Evolutionary conservation across 2,113 vertebrate genomes (phyloP), one percentile per base, ranked within the genome.

Genomic region (Platanista minor): DNA sequence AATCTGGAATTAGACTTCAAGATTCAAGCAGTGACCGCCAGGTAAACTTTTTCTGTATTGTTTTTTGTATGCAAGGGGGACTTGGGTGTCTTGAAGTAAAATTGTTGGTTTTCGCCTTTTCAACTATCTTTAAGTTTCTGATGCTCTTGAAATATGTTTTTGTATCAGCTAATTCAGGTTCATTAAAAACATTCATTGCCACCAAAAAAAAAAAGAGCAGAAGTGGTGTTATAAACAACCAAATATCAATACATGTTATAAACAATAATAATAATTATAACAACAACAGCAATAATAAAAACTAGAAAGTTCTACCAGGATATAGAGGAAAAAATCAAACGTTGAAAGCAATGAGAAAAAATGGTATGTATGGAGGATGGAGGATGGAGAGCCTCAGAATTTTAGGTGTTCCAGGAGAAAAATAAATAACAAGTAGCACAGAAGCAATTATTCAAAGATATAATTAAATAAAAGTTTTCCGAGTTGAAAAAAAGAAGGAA

Each of bases 401-500:
- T 74, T 59, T 12, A 93, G 77, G 71, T 89, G 89, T 91, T 96
- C 46, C 41, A 74, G 46, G 61, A 77, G 41, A 49, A 81, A 93
- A 89, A 80, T 71, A 92, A 96, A 46, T 90, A 91, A 61, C 14
- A 77, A 94, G 91, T 52, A 90, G 77, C 87, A 86, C 61, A 94
- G 75, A 75, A 84, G 39, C 33, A 87, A 89, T 87, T 92, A 95
- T 83, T 97, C 57, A 72, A 94, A 95, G 88, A 94, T 93, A 33
- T 85, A 96, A 97, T 97, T 94, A 96, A 96, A 89, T 89, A 82
- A 96, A 94, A 93, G 64, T 91, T 94, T 96, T 82, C 86, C 31
- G 57, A 69, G 41, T 69, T 98, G 90, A 83, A 94, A 97, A 95
- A 80, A 96, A 69, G 91, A 92, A 86, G 54, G 85, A 94, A 71